These are phyloP conservation scores for Actinemys pallida DNA, from an alignment of 2,113 vertebrate species.

Conservation along the genomic window DNA sequence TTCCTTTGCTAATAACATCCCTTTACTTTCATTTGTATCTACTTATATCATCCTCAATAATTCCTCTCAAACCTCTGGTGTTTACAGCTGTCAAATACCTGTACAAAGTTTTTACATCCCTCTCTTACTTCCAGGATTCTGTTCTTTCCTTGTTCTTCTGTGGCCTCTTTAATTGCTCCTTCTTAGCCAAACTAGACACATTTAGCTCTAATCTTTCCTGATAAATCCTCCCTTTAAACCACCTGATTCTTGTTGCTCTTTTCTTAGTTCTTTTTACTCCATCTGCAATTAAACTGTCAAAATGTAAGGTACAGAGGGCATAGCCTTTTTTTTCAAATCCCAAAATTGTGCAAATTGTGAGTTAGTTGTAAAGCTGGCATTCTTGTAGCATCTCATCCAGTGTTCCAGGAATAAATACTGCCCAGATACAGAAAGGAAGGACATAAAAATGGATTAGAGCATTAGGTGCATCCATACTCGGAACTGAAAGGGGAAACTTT, in stretches of 20 bases:
- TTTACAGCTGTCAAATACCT: not conserved
- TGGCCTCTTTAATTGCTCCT: not conserved
- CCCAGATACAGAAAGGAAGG: not conserved
- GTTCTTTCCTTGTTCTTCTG: not conserved
- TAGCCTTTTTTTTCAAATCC: not conserved
- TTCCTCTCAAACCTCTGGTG: not conserved
- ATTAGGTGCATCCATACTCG: not conserved
- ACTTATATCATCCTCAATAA: not conserved
- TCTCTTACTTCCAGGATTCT: not conserved
- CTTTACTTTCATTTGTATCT: not conserved
- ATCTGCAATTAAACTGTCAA: not conserved
- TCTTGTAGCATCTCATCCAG: not conserved
- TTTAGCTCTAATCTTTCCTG: not conserved
- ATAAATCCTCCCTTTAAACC: not conserved
- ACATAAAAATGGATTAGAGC: not conserved
- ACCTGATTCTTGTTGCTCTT: not conserved
- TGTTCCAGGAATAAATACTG: not conserved
- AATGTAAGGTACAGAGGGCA: not conserved
- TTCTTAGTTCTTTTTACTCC: not conserved
- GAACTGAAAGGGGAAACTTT: not conserved
- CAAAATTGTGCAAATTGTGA: not conserved
- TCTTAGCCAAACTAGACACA: not conserved
- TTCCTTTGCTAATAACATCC: not conserved
- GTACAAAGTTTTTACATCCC: not conserved
- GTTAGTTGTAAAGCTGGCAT: not conserved